A percentile compares a stretch with the other conserved stretches of the same genome.
phyloP scores from a whole-genome alignment of 1,140 invertebrate species.

The Bicyclus anynana region DNA sequence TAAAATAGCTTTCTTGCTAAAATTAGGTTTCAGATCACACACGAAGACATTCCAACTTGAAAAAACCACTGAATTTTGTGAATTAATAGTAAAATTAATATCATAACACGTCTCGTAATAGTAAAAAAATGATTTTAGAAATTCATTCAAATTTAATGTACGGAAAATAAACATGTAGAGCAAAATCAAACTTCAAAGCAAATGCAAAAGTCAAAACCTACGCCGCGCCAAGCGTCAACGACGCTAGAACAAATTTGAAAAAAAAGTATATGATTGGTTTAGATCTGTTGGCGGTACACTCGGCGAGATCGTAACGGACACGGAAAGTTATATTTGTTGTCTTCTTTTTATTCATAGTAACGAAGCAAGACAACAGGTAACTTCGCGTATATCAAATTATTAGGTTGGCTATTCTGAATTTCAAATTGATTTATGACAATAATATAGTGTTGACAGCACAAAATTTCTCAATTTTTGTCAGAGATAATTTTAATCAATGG shows the following conservation, averaged over 20 bases:
- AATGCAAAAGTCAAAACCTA: not conserved
- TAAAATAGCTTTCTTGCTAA: conserved; percentile 37
- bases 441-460: too few species aligned
- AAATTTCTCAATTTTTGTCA: too few species aligned
- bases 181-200: too few species aligned
- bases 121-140: too few species aligned
- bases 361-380: not conserved
- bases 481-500: too few species aligned
- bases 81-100: too few species aligned
- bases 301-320: conserved; percentile 21
- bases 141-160: too few species aligned
- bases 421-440: too few species aligned
- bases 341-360: not conserved
- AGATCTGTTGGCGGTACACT: conserved; percentile 41
- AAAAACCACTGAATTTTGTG: too few species aligned
- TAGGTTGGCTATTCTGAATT: too few species aligned
- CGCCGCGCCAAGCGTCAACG: conserved; percentile 45
- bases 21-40: conserved; percentile 51
- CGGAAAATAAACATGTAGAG: too few species aligned
- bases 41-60: conserved; percentile 16
- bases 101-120: too few species aligned
- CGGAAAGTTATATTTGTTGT: conserved; percentile 17
- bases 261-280: conserved; percentile 57
- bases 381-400: not conserved
- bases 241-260: conserved; percentile 62